phyloP scores from a whole-genome alignment of 2,113 vertebrate species.

The Oophaga pumilio region DNA sequence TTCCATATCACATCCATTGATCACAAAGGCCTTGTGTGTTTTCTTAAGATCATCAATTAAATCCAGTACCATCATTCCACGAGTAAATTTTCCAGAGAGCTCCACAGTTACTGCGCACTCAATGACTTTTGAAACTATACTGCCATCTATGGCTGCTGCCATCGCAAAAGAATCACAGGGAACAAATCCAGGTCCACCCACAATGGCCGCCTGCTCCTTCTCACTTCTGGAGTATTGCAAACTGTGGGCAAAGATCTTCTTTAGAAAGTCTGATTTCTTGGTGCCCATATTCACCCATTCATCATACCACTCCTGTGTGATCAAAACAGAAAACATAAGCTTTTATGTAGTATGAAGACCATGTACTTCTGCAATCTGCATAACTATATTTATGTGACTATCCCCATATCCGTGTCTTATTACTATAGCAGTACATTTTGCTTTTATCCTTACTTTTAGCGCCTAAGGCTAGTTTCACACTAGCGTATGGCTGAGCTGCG shows the following conservation, averaged over 20 bases:
- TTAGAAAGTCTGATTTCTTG: slow-evolving; percentile 76
- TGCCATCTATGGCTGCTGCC: slow-evolving; percentile 75
- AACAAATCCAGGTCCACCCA: slow-evolving; percentile 67
- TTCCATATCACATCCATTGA: slow-evolving; percentile 73
- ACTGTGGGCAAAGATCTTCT: slow-evolving; percentile 69
- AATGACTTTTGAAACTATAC: slow-evolving; percentile 64
- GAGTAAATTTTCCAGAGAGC: slow-evolving; percentile 68
- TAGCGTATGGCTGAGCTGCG: too few species aligned
- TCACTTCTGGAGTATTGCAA: slow-evolving; percentile 57
- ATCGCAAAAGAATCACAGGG: slow-evolving; percentile 79
- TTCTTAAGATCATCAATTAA: slow-evolving; percentile 68
- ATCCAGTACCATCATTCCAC: slow-evolving; percentile 77
- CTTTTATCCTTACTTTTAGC: too few species aligned
- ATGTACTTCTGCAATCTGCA: neutral
- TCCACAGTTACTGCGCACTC: slow-evolving; percentile 70
- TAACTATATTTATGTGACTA: neutral
- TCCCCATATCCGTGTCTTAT: neutral
- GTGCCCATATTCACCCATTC: slow-evolving; percentile 74
- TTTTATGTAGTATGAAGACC: neutral
- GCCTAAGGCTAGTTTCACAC: too few species aligned
- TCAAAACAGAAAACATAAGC: neutral
- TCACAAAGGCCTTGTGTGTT: slow-evolving; percentile 65
- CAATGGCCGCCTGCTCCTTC: slow-evolving; percentile 59
- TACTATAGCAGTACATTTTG: neutral
- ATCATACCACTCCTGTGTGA: slow-evolving; percentile 74